phyloP scores from a whole-genome alignment of 2,113 vertebrate genomes.

The Cheirogaleus medius region DNA sequence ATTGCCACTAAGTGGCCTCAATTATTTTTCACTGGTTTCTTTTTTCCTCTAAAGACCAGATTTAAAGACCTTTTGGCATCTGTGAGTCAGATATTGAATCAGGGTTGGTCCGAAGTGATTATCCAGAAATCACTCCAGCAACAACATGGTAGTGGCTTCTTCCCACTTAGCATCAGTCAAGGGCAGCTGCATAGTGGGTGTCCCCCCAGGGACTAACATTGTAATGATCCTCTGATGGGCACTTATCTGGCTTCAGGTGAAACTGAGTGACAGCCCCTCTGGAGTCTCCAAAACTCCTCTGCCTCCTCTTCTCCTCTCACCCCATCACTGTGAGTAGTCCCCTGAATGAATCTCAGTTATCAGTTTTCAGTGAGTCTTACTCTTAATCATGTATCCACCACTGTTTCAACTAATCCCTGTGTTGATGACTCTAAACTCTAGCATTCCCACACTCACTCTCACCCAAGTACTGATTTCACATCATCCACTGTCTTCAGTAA shows the following conservation, averaged over 20 bases:
- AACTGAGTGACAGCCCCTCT: background rate
- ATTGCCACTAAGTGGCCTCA: background rate
- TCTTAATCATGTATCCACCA: background rate
- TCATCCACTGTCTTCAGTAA: background rate
- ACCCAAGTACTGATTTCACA: background rate
- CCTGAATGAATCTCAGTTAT: background rate
- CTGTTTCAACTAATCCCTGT: background rate
- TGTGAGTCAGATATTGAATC: background rate
- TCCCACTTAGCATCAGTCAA: background rate
- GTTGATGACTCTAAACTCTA: background rate
- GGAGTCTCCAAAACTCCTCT: background rate
- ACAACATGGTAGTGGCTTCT: background rate
- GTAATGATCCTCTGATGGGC: no score
- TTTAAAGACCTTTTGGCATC: background rate
- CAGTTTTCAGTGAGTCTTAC: background rate
- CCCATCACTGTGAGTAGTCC: background rate
- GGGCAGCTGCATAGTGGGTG: background rate
- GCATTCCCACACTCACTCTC: background rate
- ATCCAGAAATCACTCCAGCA: background rate
- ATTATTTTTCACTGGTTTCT: background rate
- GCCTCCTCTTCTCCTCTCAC: background rate
- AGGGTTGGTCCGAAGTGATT: background rate
- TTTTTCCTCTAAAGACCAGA: background rate
- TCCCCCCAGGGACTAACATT: background rate
- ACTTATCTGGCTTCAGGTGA: background rate